A percentile compares a stretch with the other conserved stretches of the same genome.
phyloP scores from a whole-genome alignment of 2,888 invertebrate species.

The Caenorhabditis sp. region DNA sequence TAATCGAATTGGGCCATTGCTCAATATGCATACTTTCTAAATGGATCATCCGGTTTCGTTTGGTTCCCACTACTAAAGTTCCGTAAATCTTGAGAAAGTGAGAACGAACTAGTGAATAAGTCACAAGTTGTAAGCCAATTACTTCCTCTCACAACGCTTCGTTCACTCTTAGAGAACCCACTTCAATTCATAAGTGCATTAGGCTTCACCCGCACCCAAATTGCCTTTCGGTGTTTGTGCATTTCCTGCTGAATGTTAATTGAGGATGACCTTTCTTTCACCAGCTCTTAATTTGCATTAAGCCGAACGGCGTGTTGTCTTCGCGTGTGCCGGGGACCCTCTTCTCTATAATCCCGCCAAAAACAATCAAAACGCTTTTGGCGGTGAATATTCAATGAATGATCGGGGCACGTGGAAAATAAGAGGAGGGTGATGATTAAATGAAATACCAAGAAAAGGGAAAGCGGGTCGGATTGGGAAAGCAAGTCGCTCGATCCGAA shows the following conservation, averaged over 20 bases:
- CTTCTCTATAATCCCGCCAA: not conserved
- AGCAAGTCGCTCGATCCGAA: not conserved
- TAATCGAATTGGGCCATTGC: no score
- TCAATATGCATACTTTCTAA: no score
- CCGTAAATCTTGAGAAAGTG: not conserved
- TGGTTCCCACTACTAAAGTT: no score
- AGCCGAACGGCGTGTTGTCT: slow-evolving; percentile 1
- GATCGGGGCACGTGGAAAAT: not conserved
- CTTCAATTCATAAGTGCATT: slow-evolving; percentile 54
- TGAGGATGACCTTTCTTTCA: slow-evolving; percentile 42
- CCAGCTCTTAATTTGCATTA: slow-evolving; percentile 47
- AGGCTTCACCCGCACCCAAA: slow-evolving; percentile 43
- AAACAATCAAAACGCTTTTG: slow-evolving; percentile 12
- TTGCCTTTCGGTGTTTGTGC: slow-evolving; percentile 54
- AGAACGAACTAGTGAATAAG: slow-evolving; percentile 40
- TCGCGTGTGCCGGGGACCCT: not conserved
- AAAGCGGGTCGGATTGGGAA: not conserved
- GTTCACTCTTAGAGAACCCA: slow-evolving; percentile 40
- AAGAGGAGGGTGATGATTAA: not conserved
- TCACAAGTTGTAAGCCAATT: slow-evolving; percentile 54
- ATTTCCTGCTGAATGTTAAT: slow-evolving; percentile 54
- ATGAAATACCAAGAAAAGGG: not conserved
- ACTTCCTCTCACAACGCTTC: slow-evolving; percentile 22
- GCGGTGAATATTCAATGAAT: not conserved
- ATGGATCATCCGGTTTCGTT: no score